These are phyloP conservation scores for Menidia menidia DNA, from an alignment of 2,797 vertebrate species.

Conservation along the genomic window DNA sequence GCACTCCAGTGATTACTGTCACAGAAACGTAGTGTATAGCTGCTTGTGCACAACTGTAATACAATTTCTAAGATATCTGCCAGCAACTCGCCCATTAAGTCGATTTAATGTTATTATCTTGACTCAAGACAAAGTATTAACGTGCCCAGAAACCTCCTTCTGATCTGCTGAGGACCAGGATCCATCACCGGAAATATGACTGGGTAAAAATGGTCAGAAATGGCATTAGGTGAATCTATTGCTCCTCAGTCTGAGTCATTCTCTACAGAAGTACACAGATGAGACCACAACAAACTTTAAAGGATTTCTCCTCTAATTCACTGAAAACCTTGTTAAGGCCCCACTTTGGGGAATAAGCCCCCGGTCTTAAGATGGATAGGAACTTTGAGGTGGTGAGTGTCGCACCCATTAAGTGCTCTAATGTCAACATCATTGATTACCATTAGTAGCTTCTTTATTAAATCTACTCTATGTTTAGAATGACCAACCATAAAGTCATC, in stretches of 20 bases:
- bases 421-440: slow-evolving; percentile 55
- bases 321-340: slow-evolving; percentile 54
- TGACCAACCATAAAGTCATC: slow-evolving; percentile 26
- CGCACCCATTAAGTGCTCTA: slow-evolving; percentile 55
- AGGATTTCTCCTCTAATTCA: slow-evolving; percentile 44
- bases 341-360: slow-evolving; percentile 36
- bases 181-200: slow-evolving; percentile 19
- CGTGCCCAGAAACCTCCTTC: slow-evolving; percentile 28
- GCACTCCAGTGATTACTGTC: slow-evolving; percentile 5
- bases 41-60: slow-evolving; percentile 30
- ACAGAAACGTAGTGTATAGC: slow-evolving; percentile 6
- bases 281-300: slow-evolving; percentile 28
- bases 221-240: background rate
- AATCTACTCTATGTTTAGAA: slow-evolving; percentile 50
- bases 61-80: slow-evolving; percentile 35
- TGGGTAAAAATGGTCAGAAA: slow-evolving; percentile 16
- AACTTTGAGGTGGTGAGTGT: slow-evolving; percentile 42
- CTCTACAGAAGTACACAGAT: slow-evolving; percentile 4
- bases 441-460: slow-evolving; percentile 64
- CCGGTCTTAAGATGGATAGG: slow-evolving; percentile 10
- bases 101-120: slow-evolving; percentile 45
- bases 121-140: slow-evolving; percentile 43
- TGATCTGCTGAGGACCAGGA: slow-evolving; percentile 35
- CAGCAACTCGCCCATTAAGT: slow-evolving; percentile 25
- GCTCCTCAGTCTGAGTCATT: slow-evolving; percentile 18